Percentiles rank a stretch among this genome's conserved stretches.
Conservation (phyloP, 1,140 invertebrate genomes). For the Bombus turneri region DNA sequence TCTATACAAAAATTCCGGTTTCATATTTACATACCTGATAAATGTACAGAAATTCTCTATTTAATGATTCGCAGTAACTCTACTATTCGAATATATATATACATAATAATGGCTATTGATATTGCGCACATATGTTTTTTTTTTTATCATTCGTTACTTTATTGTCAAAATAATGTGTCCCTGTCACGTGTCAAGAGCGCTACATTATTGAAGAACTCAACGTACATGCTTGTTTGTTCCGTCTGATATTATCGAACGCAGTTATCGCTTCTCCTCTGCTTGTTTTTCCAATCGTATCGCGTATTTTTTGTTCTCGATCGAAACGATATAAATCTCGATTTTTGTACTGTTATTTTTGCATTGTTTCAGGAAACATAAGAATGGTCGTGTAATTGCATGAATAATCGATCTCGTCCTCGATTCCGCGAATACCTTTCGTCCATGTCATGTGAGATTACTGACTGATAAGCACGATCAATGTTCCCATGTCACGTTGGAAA, state of each 20-base stretch:
- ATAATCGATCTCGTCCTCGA: slow-evolving; percentile 12
- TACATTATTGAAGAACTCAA: slow-evolving; percentile 47
- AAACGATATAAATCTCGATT: background rate
- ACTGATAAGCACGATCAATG: slow-evolving; percentile 56
- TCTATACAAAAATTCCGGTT: too few species aligned
- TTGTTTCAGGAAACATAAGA: slow-evolving; percentile 1
- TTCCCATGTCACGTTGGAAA: slow-evolving; percentile 18
- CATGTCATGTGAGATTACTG: slow-evolving; percentile 50
- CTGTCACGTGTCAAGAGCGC: slow-evolving; percentile 21
- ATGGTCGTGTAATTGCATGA: background rate
- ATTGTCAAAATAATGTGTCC: slow-evolving; percentile 43
- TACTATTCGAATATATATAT: background rate
- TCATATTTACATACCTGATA: too few species aligned
- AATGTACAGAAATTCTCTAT: too few species aligned
- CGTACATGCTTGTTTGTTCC: background rate
- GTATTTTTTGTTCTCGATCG: background rate
- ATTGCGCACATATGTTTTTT: background rate
- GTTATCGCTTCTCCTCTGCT: background rate
- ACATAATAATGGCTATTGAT: background rate
- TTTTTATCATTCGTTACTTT: background rate
- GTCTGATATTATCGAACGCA: background rate
- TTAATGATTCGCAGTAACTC: too few species aligned
- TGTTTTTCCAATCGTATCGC: background rate
- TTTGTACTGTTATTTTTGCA: background rate
- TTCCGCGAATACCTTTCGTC: slow-evolving; percentile 31